Evolutionary conservation across 2,113 vertebrate species (phyloP), one percentile per base, ranked within the genome.

Genomic region (Myanophis thanlyinensis): DNA sequence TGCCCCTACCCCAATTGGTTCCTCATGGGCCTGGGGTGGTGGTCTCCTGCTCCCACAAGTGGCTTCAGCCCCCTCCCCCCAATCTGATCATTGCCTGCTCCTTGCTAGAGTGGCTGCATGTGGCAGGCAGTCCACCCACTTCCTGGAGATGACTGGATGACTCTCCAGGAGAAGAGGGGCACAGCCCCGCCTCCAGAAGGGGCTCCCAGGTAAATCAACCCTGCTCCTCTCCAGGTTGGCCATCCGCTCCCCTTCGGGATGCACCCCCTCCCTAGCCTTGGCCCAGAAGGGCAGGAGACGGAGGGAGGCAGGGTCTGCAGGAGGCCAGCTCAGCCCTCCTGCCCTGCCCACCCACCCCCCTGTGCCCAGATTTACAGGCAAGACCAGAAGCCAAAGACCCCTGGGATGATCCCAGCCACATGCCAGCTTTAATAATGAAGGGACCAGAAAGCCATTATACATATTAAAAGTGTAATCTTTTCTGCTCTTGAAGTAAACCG

Each of bases 401-500:
- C 93, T 35, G 49, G 46, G n/a, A 85, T 93, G 85, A 94, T 56
- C 67, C 49, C 90, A 91, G 18, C 15, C 88, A 3, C 52, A 91
- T 67, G 49, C 87, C 92, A 56, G 93, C 46, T 93, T n/a, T 40
- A 12, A 91, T 13, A 92, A 88, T 1, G 25, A 4, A 5, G 52
- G 91, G 40, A 85, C 52, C 88, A 47, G 93, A 95, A 93, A 88
- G 4, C 91, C 91, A n/a, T 93, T 85, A 73, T 20, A 48, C 1
- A 3, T 5, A 67, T 46, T 73, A 40, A 88, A 95, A 95, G 5
- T 93, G 94, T 18, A 93, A 87, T 91, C 89, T 20, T 89, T 87
- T 85, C 95, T 91, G 47, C 91, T 93, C 92, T 91, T 93, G 51
- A 95, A 94, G 87, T 51, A 86, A 93, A 91, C 62, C 47, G 86